Percentiles rank a stretch among this genome's conserved stretches.
phyloP scores from a whole-genome alignment of 2,113 vertebrate genomes.

The Cariama cristata region DNA sequence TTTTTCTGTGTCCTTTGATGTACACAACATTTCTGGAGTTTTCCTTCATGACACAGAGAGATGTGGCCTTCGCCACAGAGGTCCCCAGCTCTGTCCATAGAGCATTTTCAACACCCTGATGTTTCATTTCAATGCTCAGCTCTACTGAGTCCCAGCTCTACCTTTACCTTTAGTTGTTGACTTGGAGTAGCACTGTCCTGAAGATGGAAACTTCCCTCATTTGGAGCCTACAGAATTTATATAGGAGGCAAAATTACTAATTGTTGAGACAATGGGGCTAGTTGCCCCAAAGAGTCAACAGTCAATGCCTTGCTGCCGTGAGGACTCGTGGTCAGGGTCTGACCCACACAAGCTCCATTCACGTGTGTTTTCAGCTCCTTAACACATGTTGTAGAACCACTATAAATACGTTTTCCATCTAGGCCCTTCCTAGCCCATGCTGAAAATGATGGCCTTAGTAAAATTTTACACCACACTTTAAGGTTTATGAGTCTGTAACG shows the following conservation, averaged over 20 bases:
- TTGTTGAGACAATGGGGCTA: not conserved
- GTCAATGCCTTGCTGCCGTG: not conserved
- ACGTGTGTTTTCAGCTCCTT: not conserved
- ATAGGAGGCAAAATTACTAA: not conserved
- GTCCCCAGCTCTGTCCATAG: not conserved
- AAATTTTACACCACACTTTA: not conserved
- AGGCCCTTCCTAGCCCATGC: not conserved
- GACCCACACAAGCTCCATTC: not conserved
- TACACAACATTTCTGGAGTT: not conserved
- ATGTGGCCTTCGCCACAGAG: not conserved
- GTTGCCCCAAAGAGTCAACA: not conserved
- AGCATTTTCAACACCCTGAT: not conserved
- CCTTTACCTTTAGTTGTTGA: not conserved
- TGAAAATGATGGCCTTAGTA: slow-evolving; percentile 18
- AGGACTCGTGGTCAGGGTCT: not conserved
- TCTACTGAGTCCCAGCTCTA: not conserved
- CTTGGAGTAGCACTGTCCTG: not conserved
- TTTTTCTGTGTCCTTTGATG: not conserved
- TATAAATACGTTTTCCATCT: not conserved
- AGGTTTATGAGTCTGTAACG: not conserved
- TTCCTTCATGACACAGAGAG: not conserved
- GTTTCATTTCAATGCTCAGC: not conserved
- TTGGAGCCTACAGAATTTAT: not conserved
- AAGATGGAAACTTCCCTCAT: not conserved
- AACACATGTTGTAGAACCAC: slow-evolving; percentile 1